Evolutionary conservation across 2,797 vertebrate species (phyloP).

Genomic region (Esox masquinongy): DNA sequence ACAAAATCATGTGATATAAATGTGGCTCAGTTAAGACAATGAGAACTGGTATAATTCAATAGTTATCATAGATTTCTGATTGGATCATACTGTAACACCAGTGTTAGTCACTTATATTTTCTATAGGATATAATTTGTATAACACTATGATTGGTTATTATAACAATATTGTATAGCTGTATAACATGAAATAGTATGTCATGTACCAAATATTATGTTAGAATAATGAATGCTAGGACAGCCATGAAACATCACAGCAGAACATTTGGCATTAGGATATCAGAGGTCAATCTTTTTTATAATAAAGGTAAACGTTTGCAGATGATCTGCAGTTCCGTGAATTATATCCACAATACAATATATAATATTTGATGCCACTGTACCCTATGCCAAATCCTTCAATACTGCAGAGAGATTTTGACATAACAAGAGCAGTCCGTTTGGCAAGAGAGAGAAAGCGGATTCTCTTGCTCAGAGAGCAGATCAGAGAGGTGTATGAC

Average conservation of each 20-base stretch:
- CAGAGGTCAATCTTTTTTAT: neutral
- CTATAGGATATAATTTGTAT: neutral
- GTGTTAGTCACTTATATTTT: neutral
- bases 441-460: slow-evolving; percentile 23
- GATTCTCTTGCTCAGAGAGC: slow-evolving; percentile 44
- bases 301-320: neutral
- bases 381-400: slow-evolving; percentile 40
- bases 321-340: neutral
- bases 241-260: neutral
- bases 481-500: slow-evolving; percentile 58
- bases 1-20: slow-evolving; percentile 63
- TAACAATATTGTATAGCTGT: neutral
- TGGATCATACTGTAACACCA: neutral
- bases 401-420: slow-evolving; percentile 33
- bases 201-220: too few species aligned
- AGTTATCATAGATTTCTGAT: neutral
- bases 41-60: slow-evolving; percentile 18
- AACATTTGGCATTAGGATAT: neutral
- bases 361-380: slow-evolving; percentile 40
- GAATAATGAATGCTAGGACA: neutral
- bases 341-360: neutral
- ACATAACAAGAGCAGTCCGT: slow-evolving; percentile 51
- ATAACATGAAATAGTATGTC: too few species aligned
- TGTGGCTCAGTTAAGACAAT: slow-evolving; percentile 61
- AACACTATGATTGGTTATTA: neutral